These are phyloP conservation scores for Liopterus haemorrhoidalis DNA, from an alignment of 2,888 invertebrate species.

Conservation along the genomic window DNA sequence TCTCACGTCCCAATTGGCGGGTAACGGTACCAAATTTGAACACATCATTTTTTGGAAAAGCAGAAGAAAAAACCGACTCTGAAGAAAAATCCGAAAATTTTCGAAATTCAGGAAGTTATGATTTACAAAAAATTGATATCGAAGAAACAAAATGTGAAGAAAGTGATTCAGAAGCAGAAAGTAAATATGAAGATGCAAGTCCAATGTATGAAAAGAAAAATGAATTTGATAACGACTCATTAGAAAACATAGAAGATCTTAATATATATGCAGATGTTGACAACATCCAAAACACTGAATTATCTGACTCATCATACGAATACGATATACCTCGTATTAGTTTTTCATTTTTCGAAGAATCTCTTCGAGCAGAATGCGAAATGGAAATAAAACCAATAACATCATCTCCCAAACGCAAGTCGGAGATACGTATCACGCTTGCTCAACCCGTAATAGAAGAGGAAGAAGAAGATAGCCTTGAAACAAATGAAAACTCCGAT, in stretches of 20 bases:
- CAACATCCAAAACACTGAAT: conserved; percentile 15
- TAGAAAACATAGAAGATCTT: conserved; percentile 28
- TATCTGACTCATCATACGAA: conserved; percentile 33
- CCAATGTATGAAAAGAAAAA: conserved; percentile 31
- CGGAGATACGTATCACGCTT: conserved; percentile 39
- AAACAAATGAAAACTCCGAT: conserved; percentile 12
- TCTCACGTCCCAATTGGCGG: conserved; percentile 44
- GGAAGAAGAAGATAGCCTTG: conserved; percentile 21
- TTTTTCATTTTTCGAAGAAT: conserved; percentile 42
- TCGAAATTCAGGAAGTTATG: conserved; percentile 40
- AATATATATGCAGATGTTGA: conserved; percentile 25
- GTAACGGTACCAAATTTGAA: conserved; percentile 43
- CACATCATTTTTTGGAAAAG: conserved; percentile 22
- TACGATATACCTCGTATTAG: conserved; percentile 45
- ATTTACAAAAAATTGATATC: conserved; percentile 41
- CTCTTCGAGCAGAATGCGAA: conserved; percentile 10
- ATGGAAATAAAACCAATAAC: conserved; percentile 30
- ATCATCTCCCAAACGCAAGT: conserved; percentile 31
- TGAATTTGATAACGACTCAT: conserved; percentile 15
- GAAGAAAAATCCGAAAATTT: conserved; percentile 32
- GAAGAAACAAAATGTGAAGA: conserved; percentile 32
- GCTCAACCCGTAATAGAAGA: conserved; percentile 16
- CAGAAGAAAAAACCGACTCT: conserved; percentile 29
- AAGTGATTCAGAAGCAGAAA: conserved; percentile 33
- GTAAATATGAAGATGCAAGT: conserved; percentile 37